A percentile compares a stretch with the other conserved stretches of the same genome.
These are phyloP conservation scores for Taenaris catops DNA, from an alignment of 2,888 invertebrate genomes.

Conservation along the genomic window DNA sequence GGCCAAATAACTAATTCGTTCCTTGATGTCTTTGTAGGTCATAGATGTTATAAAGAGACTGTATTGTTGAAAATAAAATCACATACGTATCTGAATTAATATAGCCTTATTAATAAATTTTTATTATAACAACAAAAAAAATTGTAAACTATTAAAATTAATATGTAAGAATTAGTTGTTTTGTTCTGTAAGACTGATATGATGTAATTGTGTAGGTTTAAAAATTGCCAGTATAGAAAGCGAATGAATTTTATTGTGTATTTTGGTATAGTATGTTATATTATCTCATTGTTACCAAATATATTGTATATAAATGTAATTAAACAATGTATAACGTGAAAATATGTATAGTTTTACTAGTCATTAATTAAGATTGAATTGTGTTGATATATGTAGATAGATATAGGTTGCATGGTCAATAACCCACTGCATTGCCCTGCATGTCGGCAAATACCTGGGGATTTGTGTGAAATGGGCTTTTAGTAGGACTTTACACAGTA, in stretches of 20 bases:
- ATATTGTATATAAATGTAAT: slow-evolving; percentile 65
- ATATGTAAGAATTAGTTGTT: slow-evolving; percentile 15
- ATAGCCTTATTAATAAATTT: slow-evolving; percentile 41
- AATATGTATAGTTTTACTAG: slow-evolving; percentile 69
- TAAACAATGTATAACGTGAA: slow-evolving; percentile 44
- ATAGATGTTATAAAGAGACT: slow-evolving; percentile 50
- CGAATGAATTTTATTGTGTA: slow-evolving; percentile 53
- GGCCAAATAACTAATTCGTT: slow-evolving; percentile 54
- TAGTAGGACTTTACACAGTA: too few relatives aligned
- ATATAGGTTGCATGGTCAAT: slow-evolving; percentile 22
- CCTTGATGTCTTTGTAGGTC: slow-evolving; percentile 43
- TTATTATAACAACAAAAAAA: slow-evolving; percentile 13
- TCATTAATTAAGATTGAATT: slow-evolving; percentile 67
- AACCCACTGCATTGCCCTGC: slow-evolving; percentile 92
- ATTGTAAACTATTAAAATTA: slow-evolving; percentile 15
- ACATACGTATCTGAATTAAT: slow-evolving; percentile 44
- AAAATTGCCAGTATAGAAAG: slow-evolving; percentile 63
- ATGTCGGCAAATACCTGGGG: slow-evolving; percentile 92
- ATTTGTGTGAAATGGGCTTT: too few relatives aligned
- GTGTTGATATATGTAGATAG: slow-evolving; percentile 48
- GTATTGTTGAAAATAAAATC: slow-evolving; percentile 47
- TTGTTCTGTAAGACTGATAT: slow-evolving; percentile 68
- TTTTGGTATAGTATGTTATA: slow-evolving; percentile 66
- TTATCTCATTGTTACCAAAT: slow-evolving; percentile 79
- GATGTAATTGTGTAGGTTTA: slow-evolving; percentile 47